A percentile compares a stretch with the other conserved stretches of the same genome.
These are phyloP conservation scores for Pseudoatta argentina DNA, from an alignment of 1,140 invertebrate species.

Conservation along the genomic window DNA sequence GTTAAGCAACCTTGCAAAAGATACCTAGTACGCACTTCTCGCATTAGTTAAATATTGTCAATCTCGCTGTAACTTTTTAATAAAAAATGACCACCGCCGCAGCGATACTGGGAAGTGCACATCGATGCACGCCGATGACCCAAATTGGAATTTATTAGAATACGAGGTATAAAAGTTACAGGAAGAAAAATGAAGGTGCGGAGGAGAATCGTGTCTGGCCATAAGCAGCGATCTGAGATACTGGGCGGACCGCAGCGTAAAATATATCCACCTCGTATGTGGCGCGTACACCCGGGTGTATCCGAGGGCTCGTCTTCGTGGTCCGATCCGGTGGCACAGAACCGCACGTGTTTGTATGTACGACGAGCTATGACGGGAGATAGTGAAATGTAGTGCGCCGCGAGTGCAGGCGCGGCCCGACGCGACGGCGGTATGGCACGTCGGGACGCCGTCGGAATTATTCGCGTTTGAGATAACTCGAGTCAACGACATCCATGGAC, in stretches of 20 bases:
- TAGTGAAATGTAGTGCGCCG: conserved; percentile 70
- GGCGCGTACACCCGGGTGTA: conserved; percentile 42
- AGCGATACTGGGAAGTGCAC: background rate
- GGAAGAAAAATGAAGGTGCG: conserved; percentile 68
- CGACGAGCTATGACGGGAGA: conserved; percentile 65
- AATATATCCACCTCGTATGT: conserved; percentile 53
- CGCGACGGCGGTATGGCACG: conserved; percentile 8
- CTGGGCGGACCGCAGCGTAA: conserved; percentile 48
- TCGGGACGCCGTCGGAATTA: conserved; percentile 50
- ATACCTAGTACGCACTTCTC: background rate
- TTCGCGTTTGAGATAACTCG: conserved; percentile 64
- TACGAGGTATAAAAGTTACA: conserved; percentile 66
- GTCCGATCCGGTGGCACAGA: conserved; percentile 8
- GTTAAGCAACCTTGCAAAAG: background rate
- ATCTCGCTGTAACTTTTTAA: conserved; percentile 16
- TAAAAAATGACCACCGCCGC: background rate
- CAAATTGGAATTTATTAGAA: conserved; percentile 71
- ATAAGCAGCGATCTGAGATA: conserved; percentile 74
- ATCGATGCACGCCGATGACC: conserved; percentile 65
- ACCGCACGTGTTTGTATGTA: conserved; percentile 50
- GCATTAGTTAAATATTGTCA: background rate
- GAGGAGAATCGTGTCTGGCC: conserved; percentile 69
- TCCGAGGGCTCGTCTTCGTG: conserved; percentile 26
- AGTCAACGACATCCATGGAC: conserved; percentile 59
- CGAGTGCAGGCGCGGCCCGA: conserved; percentile 22